phyloP scores from a whole-genome alignment of 2,888 invertebrate species.

The Terebella lapidaria region DNA sequence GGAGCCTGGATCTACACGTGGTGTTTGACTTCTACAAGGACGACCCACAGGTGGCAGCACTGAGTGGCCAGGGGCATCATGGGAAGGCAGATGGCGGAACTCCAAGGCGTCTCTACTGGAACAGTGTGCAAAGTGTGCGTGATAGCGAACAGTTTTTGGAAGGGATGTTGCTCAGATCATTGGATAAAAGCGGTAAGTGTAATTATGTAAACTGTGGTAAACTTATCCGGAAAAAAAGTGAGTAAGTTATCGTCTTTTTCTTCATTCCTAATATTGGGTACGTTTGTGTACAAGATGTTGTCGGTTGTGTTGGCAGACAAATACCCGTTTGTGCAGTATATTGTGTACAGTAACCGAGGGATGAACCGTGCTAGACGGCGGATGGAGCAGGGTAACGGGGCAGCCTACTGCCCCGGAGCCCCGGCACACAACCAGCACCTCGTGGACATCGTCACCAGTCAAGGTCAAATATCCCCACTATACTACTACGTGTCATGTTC shows the following conservation, averaged over 20 bases:
- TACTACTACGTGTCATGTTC: not conserved
- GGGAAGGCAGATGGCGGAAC: no score
- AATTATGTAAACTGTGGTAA: no score
- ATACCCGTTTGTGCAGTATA: not conserved
- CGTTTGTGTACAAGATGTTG: no score
- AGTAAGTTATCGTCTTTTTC: no score
- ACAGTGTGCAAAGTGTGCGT: not conserved
- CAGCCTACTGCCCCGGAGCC: no score
- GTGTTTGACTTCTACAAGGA: not conserved
- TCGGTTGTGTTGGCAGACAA: not conserved
- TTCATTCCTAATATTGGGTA: no score
- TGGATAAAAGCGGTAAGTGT: not conserved
- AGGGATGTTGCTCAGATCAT: not conserved
- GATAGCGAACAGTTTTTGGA: not conserved
- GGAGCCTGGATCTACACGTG: not conserved
- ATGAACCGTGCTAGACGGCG: no score
- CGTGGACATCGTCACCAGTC: not conserved
- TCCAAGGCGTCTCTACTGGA: not conserved
- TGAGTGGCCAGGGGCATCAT: no score
- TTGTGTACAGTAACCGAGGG: not conserved
- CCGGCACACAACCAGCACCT: no score
- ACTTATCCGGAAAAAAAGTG: no score
- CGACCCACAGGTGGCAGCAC: not conserved
- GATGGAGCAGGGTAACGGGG: no score
- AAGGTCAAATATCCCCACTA: not conserved